phyloP scores from a whole-genome alignment of 2,888 invertebrate genomes.

The Drosophila mimica region DNA sequence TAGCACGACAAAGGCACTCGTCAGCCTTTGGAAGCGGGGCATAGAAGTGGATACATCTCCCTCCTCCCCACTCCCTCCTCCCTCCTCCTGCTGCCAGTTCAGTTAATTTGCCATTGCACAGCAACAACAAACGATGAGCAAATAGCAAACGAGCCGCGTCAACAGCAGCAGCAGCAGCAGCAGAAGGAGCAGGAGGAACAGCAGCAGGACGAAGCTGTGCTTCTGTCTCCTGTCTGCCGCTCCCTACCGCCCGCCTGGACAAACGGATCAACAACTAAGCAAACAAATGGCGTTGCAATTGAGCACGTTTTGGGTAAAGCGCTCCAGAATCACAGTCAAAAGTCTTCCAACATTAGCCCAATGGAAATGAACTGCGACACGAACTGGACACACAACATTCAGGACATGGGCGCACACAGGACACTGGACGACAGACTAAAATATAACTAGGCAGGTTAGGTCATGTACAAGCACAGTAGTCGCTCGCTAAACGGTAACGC shows the following conservation, averaged over 20 bases:
- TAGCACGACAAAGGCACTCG: slow-evolving; percentile 76
- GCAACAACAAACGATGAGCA: slow-evolving; percentile 73
- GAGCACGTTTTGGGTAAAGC: slow-evolving; percentile 79
- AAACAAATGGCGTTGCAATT: slow-evolving; percentile 82
- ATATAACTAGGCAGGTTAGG: slow-evolving; percentile 17
- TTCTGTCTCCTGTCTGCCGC: background rate
- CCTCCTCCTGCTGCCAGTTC: slow-evolving; percentile 32
- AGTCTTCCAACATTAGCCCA: slow-evolving; percentile 48
- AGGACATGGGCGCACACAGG: slow-evolving; percentile 3
- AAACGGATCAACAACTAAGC: slow-evolving; percentile 74
- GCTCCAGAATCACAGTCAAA: slow-evolving; percentile 52
- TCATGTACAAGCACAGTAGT: slow-evolving; percentile 19
- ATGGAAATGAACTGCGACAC: slow-evolving; percentile 78
- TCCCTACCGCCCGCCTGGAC: slow-evolving; percentile 18
- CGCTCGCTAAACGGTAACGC: background rate
- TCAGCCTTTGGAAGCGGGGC: slow-evolving; percentile 14
- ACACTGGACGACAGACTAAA: slow-evolving; percentile 1
- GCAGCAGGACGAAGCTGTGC: slow-evolving; percentile 20
- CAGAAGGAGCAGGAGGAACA: too few species aligned
- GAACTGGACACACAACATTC: slow-evolving; percentile 32
- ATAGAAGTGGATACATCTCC: too few species aligned
- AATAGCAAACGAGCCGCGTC: slow-evolving; percentile 67
- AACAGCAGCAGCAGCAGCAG: slow-evolving; percentile 18
- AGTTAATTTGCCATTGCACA: slow-evolving; percentile 75
- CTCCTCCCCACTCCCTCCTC: too few species aligned